Evolutionary conservation across 2,113 vertebrate genomes (phyloP).

Genomic region (Passerina amoena): DNA sequence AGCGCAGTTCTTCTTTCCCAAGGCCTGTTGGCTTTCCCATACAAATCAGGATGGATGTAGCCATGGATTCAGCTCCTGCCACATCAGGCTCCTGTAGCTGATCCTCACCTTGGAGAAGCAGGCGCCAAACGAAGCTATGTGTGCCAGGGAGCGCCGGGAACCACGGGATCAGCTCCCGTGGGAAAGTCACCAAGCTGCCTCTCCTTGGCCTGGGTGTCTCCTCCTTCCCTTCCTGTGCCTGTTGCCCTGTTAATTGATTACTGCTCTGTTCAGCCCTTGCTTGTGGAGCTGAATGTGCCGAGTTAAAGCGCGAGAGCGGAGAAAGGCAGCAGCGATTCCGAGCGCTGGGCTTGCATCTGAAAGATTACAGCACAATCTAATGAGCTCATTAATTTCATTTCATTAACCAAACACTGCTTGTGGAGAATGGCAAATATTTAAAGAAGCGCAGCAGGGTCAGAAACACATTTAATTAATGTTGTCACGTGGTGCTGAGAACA

Average conservation of each 20-base stretch:
- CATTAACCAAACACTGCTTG: conserved; percentile 71
- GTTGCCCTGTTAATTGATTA: conserved; percentile 26
- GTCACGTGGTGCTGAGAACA: conserved; percentile 52
- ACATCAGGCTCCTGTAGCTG: background rate
- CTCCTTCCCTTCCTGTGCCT: background rate
- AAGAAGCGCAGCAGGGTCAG: conserved; percentile 71
- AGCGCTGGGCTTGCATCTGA: conserved; percentile 45
- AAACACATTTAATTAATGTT: conserved; percentile 72
- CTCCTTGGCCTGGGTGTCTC: background rate
- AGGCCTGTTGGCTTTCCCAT: background rate
- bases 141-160: background rate
- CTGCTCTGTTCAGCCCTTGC: background rate
- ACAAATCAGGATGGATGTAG: background rate
- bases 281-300: background rate
- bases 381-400: conserved; percentile 75
- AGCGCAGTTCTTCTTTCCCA: background rate
- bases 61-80: background rate
- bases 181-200: background rate
- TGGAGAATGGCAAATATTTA: conserved; percentile 74
- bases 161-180: background rate
- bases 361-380: conserved; percentile 69
- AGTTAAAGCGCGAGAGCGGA: background rate
- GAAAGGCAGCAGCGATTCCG: background rate
- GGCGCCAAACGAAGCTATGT: rapidly evolving
- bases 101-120: background rate